Evolutionary conservation across 2,797 vertebrate genomes (phyloP).

Genomic region (Zenarchopterus dispar): DNA sequence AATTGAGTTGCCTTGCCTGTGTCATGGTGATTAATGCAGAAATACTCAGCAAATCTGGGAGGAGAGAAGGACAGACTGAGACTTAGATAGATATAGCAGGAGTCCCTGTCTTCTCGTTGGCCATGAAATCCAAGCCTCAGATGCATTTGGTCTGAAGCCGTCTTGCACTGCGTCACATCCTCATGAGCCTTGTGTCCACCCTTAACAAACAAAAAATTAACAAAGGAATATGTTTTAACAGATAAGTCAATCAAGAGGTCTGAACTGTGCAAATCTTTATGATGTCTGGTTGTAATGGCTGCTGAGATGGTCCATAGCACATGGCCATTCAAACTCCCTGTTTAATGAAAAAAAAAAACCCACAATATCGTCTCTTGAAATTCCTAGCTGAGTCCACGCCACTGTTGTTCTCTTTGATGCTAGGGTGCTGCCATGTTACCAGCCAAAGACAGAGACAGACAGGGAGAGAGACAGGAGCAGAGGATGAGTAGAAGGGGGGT

Average conservation of each 20-base stretch:
- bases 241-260: constrained; percentile 61
- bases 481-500: constrained; percentile 53
- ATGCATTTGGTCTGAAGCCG: constrained; percentile 64
- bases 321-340: constrained; percentile 72
- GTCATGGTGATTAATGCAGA: constrained; percentile 99
- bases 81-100: constrained; percentile 60
- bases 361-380: constrained; percentile 63
- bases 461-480: constrained; percentile 62
- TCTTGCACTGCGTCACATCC: constrained; percentile 45
- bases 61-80: constrained; percentile 69
- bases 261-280: constrained; percentile 36
- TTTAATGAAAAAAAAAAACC: constrained; percentile 29
- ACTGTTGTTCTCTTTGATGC: constrained; percentile 80
- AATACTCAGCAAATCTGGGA: constrained; percentile 95
- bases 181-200: constrained; percentile 20
- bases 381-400: constrained; percentile 81
- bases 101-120: constrained; percentile 57
- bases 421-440: constrained; percentile 70
- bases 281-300: constrained; percentile 30
- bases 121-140: constrained; percentile 71
- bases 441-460: constrained; percentile 54
- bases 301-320: constrained; percentile 49
- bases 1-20: constrained; percentile 99
- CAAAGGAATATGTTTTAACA: constrained; percentile 57
- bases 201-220: constrained; percentile 32